Evolutionary conservation across 2,797 vertebrate species (phyloP).

Genomic region (Brachymystax lenok): DNA sequence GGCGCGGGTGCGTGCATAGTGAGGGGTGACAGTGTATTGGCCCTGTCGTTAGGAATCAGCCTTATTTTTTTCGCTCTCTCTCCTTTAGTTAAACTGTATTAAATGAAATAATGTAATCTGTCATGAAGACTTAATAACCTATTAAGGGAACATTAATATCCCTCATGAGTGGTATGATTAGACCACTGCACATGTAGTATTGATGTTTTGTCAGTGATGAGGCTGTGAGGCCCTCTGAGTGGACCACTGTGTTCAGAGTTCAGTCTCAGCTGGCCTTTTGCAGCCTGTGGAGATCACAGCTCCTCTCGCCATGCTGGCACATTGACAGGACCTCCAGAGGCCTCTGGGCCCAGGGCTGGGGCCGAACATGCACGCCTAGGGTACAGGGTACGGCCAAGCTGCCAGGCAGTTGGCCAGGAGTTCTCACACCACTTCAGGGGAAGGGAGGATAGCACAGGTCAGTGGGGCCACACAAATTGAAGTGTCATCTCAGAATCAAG

Average conservation of each 20-base stretch:
- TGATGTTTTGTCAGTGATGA: too few species aligned
- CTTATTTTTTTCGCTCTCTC: constrained; percentile 13
- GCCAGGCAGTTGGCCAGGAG: neutral
- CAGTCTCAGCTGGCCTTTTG: neutral
- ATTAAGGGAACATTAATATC: neutral
- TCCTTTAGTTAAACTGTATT: neutral
- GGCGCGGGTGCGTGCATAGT: neutral
- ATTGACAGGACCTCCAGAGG: neutral
- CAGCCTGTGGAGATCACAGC: neutral
- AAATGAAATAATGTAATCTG: neutral
- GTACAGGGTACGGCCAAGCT: neutral
- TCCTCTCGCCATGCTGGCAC: neutral
- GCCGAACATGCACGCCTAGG: neutral
- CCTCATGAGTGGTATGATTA: neutral
- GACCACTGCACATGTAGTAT: too few species aligned
- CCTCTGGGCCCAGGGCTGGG: neutral
- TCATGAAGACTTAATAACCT: neutral
- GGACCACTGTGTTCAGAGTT: too few species aligned
- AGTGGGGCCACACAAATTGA: constrained; percentile 76
- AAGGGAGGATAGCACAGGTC: constrained; percentile 59
- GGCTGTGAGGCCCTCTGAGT: too few species aligned
- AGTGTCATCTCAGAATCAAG: constrained; percentile 75
- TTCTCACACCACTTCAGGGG: constrained; percentile 28
- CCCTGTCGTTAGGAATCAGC: constrained; percentile 9
- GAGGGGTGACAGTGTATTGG: neutral